phyloP scores from a whole-genome alignment of 2,888 invertebrate species.

The Caenorhabditis panamensis region DNA sequence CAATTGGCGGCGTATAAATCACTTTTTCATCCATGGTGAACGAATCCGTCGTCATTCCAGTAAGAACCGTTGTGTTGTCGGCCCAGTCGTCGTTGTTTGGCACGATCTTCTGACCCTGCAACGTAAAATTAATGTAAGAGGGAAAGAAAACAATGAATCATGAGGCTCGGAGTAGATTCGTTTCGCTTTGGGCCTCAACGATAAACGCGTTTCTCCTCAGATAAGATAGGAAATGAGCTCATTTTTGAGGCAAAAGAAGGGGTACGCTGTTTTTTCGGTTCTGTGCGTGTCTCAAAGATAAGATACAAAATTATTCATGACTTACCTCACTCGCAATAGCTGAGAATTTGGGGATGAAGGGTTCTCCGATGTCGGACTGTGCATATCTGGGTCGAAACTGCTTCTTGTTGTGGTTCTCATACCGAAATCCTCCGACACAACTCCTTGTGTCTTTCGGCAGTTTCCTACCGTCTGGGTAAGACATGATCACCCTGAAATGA shows the following conservation, averaged over 20 bases:
- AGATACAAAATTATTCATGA: not conserved
- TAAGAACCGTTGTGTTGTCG: constrained; percentile 79
- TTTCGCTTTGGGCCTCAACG: not conserved
- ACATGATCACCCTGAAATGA: constrained; percentile 39
- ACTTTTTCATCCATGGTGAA: constrained; percentile 72
- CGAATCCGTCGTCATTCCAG: constrained; percentile 78
- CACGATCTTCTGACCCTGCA: constrained; percentile 65
- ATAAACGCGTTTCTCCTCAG: not conserved
- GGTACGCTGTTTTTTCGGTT: not conserved
- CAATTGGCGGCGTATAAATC: constrained; percentile 63
- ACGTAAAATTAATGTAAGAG: constrained; percentile 3
- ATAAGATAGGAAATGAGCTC: constrained; percentile 10
- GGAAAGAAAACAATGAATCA: not conserved
- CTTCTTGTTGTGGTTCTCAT: constrained; percentile 53
- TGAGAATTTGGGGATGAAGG: constrained; percentile 75
- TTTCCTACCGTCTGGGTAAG: constrained; percentile 39
- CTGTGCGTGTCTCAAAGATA: not conserved
- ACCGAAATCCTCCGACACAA: constrained; percentile 60
- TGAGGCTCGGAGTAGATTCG: too few relatives aligned
- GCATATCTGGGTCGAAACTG: constrained; percentile 64
- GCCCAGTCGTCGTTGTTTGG: constrained; percentile 75
- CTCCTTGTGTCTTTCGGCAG: constrained; percentile 59
- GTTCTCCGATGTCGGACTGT: constrained; percentile 71
- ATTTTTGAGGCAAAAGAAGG: not conserved
- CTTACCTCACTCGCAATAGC: constrained; percentile 74